phyloP scores from a whole-genome alignment of 92 coral and sea anemone species.

The Palythoa heliodiscus region DNA sequence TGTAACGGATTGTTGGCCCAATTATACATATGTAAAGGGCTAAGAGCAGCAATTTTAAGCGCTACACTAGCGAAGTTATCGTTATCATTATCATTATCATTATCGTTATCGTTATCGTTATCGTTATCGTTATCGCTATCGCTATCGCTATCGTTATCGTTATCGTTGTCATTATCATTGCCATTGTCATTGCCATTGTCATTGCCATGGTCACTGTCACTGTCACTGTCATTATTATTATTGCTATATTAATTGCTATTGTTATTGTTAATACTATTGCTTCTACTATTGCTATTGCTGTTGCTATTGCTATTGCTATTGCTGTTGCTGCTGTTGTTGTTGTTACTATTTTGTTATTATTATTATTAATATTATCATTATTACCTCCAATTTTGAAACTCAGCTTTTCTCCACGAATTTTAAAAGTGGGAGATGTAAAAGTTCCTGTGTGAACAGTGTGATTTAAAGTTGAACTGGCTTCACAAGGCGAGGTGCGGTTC shows the following conservation, averaged over 20 bases:
- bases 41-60: too few relatives aligned
- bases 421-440: constrained; percentile 51
- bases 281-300: neutral
- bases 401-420: constrained; percentile 37
- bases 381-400: constrained; percentile 47
- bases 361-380: neutral
- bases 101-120: too few relatives aligned
- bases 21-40: too few relatives aligned
- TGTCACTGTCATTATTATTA: neutral
- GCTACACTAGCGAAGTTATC: too few relatives aligned
- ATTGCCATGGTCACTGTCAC: neutral
- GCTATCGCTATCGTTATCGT: neutral
- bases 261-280: neutral
- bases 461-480: neutral
- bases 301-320: too few relatives aligned
- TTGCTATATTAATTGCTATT: too few relatives aligned
- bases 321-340: too few relatives aligned
- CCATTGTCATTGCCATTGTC: too few relatives aligned
- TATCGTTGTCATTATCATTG: neutral
- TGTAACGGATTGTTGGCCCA: too few relatives aligned
- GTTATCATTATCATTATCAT: too few relatives aligned
- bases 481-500: constrained; percentile 36
- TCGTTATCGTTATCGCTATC: too few relatives aligned
- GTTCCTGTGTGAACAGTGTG: constrained; percentile 41
- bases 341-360: neutral